Conservation (phyloP, 2,113 vertebrate species). For the Bucco capensis region DNA sequence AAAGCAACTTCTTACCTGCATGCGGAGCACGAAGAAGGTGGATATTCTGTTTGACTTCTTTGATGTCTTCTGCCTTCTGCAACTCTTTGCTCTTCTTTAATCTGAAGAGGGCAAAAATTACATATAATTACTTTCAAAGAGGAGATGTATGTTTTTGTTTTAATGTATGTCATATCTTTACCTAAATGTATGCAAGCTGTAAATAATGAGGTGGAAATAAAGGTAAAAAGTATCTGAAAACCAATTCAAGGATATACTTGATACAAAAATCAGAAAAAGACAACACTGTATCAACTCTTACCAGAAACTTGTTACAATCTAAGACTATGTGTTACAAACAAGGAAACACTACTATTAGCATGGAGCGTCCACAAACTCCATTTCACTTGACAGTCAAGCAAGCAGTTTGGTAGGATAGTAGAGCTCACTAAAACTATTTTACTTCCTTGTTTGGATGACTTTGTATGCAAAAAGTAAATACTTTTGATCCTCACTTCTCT, state of each 20-base stretch:
- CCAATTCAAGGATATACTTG: neutral
- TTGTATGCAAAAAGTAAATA: neutral
- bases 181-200: neutral
- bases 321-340: neutral
- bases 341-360: neutral
- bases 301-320: neutral
- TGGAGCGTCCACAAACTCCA: neutral
- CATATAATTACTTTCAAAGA: neutral
- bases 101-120: conserved; percentile 54
- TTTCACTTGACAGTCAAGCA: neutral
- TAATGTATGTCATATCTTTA: neutral
- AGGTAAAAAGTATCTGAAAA: neutral
- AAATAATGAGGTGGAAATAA: neutral
- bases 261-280: neutral
- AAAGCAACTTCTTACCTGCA: conserved; percentile 76
- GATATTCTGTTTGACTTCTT: conserved; percentile 94
- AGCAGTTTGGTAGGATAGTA: rapidly evolving
- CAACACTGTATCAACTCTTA: neutral
- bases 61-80: conserved; percentile 89
- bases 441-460: neutral
- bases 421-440: neutral
- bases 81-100: conserved; percentile 92
- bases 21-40: conserved; percentile 93
- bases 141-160: neutral
- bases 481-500: neutral